Evolutionary conservation across 2,113 vertebrate species (phyloP).

Genomic region (Cisticola juncidis): DNA sequence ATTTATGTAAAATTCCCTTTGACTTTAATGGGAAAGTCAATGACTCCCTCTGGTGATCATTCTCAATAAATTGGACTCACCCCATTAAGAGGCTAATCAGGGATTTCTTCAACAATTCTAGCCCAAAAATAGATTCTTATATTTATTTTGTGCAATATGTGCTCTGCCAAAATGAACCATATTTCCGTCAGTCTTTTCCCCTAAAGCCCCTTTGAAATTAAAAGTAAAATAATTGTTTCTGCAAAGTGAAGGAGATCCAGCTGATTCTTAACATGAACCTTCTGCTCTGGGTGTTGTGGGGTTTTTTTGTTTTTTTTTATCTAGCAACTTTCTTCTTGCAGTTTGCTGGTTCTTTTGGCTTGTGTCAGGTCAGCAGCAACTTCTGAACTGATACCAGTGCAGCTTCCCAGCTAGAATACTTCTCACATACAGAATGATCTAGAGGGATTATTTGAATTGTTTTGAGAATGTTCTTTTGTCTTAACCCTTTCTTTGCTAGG

Average conservation of each 20-base stretch:
- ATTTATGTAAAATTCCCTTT: conserved; percentile 25
- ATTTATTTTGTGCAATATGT: conserved; percentile 2
- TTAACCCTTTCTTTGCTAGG: not conserved
- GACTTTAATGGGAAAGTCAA: conserved; percentile 53
- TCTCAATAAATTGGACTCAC: conserved; percentile 48
- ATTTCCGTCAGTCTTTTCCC: not conserved
- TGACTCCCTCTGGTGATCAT: conserved; percentile 62
- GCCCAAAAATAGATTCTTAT: conserved; percentile 24
- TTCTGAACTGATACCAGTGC: not conserved
- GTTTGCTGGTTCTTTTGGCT: not conserved
- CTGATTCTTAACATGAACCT: not conserved
- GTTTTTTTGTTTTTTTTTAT: not conserved
- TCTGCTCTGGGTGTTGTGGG: not conserved
- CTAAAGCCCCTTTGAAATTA: not conserved
- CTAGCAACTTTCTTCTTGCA: not conserved
- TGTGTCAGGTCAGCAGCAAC: not conserved
- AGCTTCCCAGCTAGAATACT: not conserved
- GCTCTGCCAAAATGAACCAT: not conserved
- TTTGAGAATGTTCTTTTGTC: not conserved
- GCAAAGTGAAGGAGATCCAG: not conserved
- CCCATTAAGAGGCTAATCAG: conserved; percentile 44
- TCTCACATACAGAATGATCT: not conserved
- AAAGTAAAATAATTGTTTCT: conserved; percentile 4
- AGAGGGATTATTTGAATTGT: not conserved
- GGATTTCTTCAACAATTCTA: conserved; percentile 23